A percentile compares a stretch with the other conserved stretches of the same genome.
These are phyloP conservation scores for Etheostoma perlongum DNA, from an alignment of 2,797 vertebrate species.

Conservation along the genomic window DNA sequence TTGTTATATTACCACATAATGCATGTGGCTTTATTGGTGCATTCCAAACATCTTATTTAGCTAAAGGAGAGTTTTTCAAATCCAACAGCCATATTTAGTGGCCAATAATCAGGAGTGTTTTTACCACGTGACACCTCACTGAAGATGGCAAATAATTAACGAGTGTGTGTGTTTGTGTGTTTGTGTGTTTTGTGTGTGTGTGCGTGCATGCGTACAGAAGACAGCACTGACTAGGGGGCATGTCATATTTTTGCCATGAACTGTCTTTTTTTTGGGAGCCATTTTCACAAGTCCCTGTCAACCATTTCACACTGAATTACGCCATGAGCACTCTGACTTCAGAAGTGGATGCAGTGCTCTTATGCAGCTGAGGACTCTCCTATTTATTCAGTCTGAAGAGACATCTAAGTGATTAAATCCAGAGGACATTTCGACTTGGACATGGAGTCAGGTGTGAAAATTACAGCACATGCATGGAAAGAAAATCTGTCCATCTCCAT, in stretches of 20 bases:
- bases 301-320: slow-evolving; percentile 74
- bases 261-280: slow-evolving; percentile 32
- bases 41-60: slow-evolving; percentile 80
- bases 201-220: not conserved
- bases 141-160: slow-evolving; percentile 75
- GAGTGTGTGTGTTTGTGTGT: not conserved
- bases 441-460: slow-evolving; percentile 41
- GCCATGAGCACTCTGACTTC: slow-evolving; percentile 55
- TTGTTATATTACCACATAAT: slow-evolving; percentile 71
- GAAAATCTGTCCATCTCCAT: slow-evolving; percentile 39
- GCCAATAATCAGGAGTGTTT: slow-evolving; percentile 52
- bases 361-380: slow-evolving; percentile 51
- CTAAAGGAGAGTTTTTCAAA: slow-evolving; percentile 70
- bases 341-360: slow-evolving; percentile 50
- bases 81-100: slow-evolving; percentile 72
- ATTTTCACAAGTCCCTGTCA: slow-evolving; percentile 69
- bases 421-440: slow-evolving; percentile 34
- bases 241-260: slow-evolving; percentile 48
- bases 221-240: slow-evolving; percentile 41
- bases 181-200: not conserved
- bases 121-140: slow-evolving; percentile 57
- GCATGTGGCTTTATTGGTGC: slow-evolving; percentile 60
- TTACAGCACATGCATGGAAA: slow-evolving; percentile 10
- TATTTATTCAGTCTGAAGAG: slow-evolving; percentile 66
- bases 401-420: slow-evolving; percentile 58